Conservation (phyloP, 2,888 invertebrate genomes). For the Caenorhabditis becei region DNA sequence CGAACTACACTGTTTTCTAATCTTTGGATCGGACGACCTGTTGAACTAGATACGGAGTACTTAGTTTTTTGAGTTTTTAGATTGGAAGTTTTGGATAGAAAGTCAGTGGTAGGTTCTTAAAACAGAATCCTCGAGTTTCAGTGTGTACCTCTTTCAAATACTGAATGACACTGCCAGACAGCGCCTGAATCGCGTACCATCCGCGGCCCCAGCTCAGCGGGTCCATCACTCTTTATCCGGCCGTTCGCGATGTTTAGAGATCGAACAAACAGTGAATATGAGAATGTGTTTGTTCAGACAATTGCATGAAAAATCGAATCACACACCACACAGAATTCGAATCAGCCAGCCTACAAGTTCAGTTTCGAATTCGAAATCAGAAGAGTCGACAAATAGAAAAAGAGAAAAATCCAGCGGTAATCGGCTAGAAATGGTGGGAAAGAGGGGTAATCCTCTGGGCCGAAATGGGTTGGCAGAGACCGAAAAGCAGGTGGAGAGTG, state of each 20-base stretch:
- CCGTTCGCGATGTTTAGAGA: slow-evolving; percentile 37
- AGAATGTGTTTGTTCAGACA: slow-evolving; percentile 45
- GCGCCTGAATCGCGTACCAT: slow-evolving; percentile 44
- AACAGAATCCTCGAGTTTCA: too few species aligned
- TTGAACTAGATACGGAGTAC: too few species aligned
- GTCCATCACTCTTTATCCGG: slow-evolving; percentile 21
- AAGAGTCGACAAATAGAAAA: slow-evolving; percentile 17
- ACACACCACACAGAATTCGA: slow-evolving; percentile 1
- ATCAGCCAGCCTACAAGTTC: background rate
- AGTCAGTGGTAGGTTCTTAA: too few species aligned
- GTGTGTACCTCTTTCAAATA: slow-evolving; percentile 47
- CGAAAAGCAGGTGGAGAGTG: slow-evolving; percentile 21
- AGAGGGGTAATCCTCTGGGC: slow-evolving; percentile 35
- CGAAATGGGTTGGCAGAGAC: background rate
- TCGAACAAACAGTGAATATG: slow-evolving; percentile 36
- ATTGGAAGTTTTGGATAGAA: too few species aligned
- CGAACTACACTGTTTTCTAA: too few species aligned
- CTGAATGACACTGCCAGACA: slow-evolving; percentile 45
- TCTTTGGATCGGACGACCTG: too few species aligned
- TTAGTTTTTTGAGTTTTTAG: too few species aligned
- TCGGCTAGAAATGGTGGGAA: slow-evolving; percentile 30
- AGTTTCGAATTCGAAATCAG: slow-evolving; percentile 14
- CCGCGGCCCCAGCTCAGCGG: slow-evolving; percentile 51
- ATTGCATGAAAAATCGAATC: background rate
- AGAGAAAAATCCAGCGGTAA: slow-evolving; percentile 10